A percentile compares a stretch with the other conserved stretches of the same genome.
phyloP scores from a whole-genome alignment of 2,888 invertebrate genomes.

The Muscina levida region DNA sequence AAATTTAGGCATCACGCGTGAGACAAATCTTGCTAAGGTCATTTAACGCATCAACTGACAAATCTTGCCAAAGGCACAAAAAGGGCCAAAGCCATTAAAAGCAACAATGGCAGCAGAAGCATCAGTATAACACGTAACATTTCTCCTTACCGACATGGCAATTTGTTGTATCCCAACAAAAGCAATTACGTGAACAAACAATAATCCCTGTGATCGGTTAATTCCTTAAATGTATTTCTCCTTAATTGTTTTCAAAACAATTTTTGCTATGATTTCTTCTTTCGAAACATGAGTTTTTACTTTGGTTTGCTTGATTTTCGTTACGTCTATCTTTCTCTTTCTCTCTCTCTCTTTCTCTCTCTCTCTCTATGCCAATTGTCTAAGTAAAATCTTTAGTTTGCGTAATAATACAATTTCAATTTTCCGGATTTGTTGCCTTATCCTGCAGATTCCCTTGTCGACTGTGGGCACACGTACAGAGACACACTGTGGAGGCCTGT shows the following conservation, averaged over 20 bases:
- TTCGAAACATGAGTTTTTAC: conserved; percentile 2
- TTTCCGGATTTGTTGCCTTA: conserved; percentile 20
- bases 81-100: not conserved
- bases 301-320: no score
- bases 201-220: conserved; percentile 57
- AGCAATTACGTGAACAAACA: conserved; percentile 50
- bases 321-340: no score
- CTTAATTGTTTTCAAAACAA: conserved; percentile 5
- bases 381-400: conserved; percentile 33
- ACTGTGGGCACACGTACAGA: conserved; percentile 39
- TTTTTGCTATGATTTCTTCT: conserved; percentile 52
- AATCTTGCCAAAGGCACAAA: conserved; percentile 37
- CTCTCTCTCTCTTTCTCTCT: no score
- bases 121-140: not conserved
- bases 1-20: conserved; percentile 58
- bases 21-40: conserved; percentile 48
- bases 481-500: conserved; percentile 1
- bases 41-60: conserved; percentile 58
- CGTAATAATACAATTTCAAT: conserved; percentile 42
- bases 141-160: conserved; percentile 53
- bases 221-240: conserved; percentile 53
- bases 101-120: not conserved
- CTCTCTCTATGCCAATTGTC: not conserved
- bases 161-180: conserved; percentile 58
- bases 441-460: conserved; percentile 20